Base-by-base conservation (phyloP, 2,113 vertebrate species). In the Xyliphius kryptos region DNA sequence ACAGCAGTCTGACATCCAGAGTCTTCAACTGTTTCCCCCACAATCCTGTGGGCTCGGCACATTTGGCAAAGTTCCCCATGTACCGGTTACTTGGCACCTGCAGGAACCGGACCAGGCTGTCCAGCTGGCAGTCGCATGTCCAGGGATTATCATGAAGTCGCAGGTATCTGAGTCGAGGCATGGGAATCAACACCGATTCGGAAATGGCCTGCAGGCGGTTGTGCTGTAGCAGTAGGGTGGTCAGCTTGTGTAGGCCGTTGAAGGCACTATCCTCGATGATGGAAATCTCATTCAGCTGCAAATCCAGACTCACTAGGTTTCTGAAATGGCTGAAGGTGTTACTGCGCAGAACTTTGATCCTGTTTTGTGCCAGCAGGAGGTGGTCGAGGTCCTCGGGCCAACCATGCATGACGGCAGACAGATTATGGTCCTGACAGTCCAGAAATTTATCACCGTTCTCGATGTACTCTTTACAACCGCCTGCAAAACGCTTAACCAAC, bases 101-200 rank as follows among this genome's bases (percentile, higher is more conserved):
- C 69, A 99, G 74, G 83, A 88, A 90, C 13, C 86, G 82, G 66
- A 97, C 50, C 54, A 99, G 85, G 6, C 89, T 89, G 71, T 98
- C 94, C 69, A 96, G 68, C 37, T 86, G 72, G 74, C 96, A 99
- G 51, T 66, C 78, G 69, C 96, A 99, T 59, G 68, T 83, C 96
- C 96, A 99, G 5, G 94, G 96, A 77, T 99, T 99, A 78, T 92
- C 91, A 9, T 97, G 95, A 20, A 99, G 77, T 36, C 96, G 91
- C 59, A 99, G 85, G 80, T 97, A 92, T 76, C 79, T 85, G 61
- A 98, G 87, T 70, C 80, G 85, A 19, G 91, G 90, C 0, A 84
- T 81, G 1, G 91, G 87, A 46, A 96, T 88, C 77, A 99, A 90
- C 53, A 88, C 74, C 52, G 93, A 93, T 71, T 99, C 96, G 0